Percentiles rank a stretch among this genome's conserved stretches.
phyloP scores from a whole-genome alignment of 2,888 invertebrate genomes.

The Pelosia muscerda region DNA sequence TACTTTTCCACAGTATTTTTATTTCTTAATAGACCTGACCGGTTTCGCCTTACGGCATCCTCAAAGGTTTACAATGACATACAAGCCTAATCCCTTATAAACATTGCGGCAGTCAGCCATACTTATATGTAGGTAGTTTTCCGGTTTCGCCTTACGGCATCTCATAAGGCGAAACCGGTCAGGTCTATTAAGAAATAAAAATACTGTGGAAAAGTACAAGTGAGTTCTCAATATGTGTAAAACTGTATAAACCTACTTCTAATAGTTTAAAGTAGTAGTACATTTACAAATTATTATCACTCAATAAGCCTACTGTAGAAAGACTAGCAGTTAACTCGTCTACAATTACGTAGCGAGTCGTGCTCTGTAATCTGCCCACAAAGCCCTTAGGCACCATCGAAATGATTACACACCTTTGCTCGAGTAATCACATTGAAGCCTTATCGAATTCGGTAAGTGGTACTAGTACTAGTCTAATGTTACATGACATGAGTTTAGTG shows the following conservation, averaged over 20 bases:
- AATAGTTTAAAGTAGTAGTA: constrained; percentile 8
- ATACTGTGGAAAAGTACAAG: too few species aligned
- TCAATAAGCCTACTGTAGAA: not conserved
- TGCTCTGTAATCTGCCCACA: constrained; percentile 6
- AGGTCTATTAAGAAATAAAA: too few species aligned
- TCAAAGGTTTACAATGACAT: too few species aligned
- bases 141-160: too few species aligned
- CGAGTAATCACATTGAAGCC: constrained; percentile 19
- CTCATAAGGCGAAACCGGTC: too few species aligned
- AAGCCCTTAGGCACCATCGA: constrained; percentile 19
- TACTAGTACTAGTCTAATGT: not conserved
- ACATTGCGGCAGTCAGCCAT: too few species aligned
- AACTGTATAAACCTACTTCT: constrained; percentile 42
- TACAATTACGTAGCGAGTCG: not conserved
- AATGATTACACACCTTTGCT: constrained; percentile 38
- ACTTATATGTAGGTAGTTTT: too few species aligned
- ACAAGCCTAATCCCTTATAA: too few species aligned
- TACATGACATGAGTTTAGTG: not conserved
- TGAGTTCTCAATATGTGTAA: too few species aligned
- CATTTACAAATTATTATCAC: not conserved
- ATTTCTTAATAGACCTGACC: too few species aligned
- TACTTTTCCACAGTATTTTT: too few species aligned
- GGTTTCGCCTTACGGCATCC: too few species aligned
- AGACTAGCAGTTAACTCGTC: not conserved
- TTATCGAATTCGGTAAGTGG: not conserved